Base-by-base conservation (phyloP, 1,140 invertebrate species). In the Leptinotarsa defecta region DNA sequence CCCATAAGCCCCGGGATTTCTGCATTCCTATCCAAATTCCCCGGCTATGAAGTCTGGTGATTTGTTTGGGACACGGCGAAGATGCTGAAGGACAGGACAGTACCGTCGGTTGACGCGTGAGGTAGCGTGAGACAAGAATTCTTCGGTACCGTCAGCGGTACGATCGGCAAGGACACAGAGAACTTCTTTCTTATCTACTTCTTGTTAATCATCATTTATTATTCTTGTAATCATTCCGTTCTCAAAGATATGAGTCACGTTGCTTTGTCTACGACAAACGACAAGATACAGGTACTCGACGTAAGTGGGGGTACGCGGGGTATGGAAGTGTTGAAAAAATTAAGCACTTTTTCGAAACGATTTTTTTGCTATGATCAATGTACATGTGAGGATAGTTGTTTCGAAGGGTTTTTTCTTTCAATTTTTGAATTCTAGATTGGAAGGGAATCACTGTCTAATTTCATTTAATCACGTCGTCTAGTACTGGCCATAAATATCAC, bases 91-190 rank as follows among this genome's bases (percentile, higher is more conserved):
- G 73, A 74, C 73, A 74, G 73, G 48, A 65, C 73, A 69, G 73
- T 74, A 74, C 67, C 67, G 64, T 68, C 67, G 73, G 73, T 52
- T 62, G 73, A 69, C 73, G 49, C 73, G 73, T 74, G 63, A 74
- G 67, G 73, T 74, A 74, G 73, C 73, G 73, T 74, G 73, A 74
- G 73, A 74, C 65, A 69, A 68, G 73, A 74, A 74, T 74, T 74
- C 73, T 34, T 13, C 22, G 71, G 71, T 64, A 65, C 69, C 22
- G 68, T 69, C 48, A 65, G 48, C 71, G 52, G 71, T 73, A 65
- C 57, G 57, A 65, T 69, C 64, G 73, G 65, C 73, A 57, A 68
- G 61, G 71, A 73, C 62, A 73, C 48, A 73, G 71, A 71, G 49
- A 48, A 70, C 19, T 34, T 65, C 71, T 64, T 49, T 74, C 73